Evolutionary conservation across 1,140 invertebrate species (phyloP).

Genomic region (Melanaphis sacchari): DNA sequence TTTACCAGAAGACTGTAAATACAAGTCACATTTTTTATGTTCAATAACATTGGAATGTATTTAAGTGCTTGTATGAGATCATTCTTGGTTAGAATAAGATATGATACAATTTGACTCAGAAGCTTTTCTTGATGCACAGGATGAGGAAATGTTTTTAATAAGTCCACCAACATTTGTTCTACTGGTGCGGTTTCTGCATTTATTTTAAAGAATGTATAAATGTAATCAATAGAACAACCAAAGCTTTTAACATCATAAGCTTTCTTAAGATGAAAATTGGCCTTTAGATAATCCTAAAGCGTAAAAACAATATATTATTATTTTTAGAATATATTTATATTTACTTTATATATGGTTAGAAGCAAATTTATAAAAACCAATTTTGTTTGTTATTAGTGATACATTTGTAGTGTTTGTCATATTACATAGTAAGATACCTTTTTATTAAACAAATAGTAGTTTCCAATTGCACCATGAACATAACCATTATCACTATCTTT

Average conservation of each 20-base stretch:
- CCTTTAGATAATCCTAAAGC: not conserved
- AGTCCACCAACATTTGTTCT: conserved; percentile 26
- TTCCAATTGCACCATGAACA: conserved; percentile 46
- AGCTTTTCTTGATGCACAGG: conserved; percentile 27
- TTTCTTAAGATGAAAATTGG: conserved; percentile 29
- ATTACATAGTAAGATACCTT: not conserved
- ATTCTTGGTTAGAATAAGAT: conserved; percentile 25
- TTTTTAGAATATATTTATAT: not conserved
- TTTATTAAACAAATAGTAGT: conserved; percentile 47
- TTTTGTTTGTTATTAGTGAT: not conserved
- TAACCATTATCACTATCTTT: conserved; percentile 33
- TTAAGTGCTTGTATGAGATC: not conserved
- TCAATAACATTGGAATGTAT: conserved; percentile 18
- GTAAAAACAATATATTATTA: not conserved
- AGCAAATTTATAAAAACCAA: too few species aligned
- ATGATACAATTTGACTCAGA: conserved; percentile 39
- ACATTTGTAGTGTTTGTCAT: not conserved
- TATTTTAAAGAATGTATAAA: conserved; percentile 26
- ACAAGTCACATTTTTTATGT: not conserved
- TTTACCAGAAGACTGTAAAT: conserved; percentile 1
- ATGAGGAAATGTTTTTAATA: conserved; percentile 33
- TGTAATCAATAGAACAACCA: conserved; percentile 43
- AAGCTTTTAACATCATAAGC: conserved; percentile 36
- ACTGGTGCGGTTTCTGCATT: not conserved
- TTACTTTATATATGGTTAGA: not conserved